phyloP scores from a whole-genome alignment of 2,888 invertebrate genomes.

The Halictus ligatus region DNA sequence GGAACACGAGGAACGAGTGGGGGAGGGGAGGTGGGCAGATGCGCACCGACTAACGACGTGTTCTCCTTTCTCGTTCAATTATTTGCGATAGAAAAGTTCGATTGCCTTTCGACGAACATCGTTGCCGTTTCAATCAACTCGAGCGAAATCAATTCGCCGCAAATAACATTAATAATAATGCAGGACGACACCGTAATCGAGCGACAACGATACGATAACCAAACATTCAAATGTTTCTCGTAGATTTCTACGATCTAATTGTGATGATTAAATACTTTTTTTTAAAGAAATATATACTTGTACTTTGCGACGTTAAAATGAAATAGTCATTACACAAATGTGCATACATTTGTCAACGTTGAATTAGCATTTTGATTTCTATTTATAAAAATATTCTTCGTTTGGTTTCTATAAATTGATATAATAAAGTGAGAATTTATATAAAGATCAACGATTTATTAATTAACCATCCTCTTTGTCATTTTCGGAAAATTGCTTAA shows the following conservation, averaged over 20 bases:
- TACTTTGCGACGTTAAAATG: neutral
- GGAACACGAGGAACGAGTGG: no score
- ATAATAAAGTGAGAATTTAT: no score
- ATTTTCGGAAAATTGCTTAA: neutral
- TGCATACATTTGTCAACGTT: no score
- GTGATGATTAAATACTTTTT: neutral
- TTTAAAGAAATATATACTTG: neutral
- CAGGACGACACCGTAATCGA: neutral
- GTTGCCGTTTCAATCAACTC: neutral
- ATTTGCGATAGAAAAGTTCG: neutral
- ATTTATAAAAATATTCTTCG: no score
- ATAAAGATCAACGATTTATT: no score
- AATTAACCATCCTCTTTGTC: neutral
- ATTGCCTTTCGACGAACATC: neutral
- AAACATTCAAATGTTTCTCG: neutral
- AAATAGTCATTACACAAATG: no score
- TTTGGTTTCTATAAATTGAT: no score
- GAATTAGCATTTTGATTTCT: no score
- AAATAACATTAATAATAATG: neutral
- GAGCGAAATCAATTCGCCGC: neutral
- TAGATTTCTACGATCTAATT: no score
- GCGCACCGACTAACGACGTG: slow-evolving; percentile 25
- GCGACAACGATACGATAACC: neutral
- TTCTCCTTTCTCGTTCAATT: neutral
- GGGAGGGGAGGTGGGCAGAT: neutral